A percentile compares a stretch with the other conserved stretches of the same genome.
Conservation (phyloP, 2,113 vertebrate genomes). For the Heteronetta atricapilla region DNA sequence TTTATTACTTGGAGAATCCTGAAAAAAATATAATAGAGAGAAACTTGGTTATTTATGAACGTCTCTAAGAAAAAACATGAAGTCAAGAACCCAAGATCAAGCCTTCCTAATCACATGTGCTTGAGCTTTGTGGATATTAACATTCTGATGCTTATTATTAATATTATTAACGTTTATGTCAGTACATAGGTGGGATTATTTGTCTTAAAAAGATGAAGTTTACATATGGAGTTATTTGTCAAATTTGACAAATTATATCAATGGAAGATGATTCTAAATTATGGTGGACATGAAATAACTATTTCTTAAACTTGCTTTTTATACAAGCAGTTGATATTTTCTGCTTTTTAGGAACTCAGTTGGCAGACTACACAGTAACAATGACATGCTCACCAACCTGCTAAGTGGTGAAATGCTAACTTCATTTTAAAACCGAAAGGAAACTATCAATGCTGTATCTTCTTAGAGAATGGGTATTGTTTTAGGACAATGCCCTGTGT, state of each 20-base stretch:
- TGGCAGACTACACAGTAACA: neutral
- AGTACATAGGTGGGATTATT: neutral
- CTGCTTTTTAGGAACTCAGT: neutral
- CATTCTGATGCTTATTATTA: neutral
- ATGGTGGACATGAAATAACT: neutral
- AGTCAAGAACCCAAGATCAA: neutral
- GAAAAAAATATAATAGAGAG: neutral
- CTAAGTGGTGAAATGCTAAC: constrained; percentile 14
- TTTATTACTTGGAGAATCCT: constrained; percentile 99
- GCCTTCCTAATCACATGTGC: neutral
- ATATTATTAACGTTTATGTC: neutral
- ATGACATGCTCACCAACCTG: neutral
- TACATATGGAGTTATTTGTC: neutral
- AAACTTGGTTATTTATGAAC: neutral
- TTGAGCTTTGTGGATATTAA: neutral
- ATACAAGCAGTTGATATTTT: neutral
- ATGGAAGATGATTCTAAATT: neutral
- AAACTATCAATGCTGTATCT: constrained; percentile 4
- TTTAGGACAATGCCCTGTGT: constrained; percentile 43
- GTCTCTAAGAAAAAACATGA: neutral
- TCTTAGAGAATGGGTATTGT: constrained; percentile 28
- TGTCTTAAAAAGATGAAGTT: neutral
- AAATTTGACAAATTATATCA: neutral
- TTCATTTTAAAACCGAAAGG: constrained; percentile 30
- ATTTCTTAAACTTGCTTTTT: neutral